Base-by-base conservation (phyloP, 2,113 vertebrate species). In the Myiozetetes cayanensis region DNA sequence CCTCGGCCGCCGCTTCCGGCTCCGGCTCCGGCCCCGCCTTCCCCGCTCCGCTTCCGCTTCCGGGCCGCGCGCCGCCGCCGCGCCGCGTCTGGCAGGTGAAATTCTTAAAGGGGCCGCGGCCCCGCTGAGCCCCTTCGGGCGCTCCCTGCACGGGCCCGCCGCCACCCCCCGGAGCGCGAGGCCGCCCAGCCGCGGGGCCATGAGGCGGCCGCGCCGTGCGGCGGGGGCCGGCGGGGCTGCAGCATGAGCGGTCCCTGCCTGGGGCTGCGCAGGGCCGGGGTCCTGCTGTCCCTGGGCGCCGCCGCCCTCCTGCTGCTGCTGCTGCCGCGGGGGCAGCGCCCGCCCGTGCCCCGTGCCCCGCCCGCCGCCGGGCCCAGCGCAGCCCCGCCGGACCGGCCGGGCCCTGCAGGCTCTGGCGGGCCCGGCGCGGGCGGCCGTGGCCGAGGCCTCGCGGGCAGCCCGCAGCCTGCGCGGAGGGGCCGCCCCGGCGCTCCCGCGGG, bases 1-100 rank as follows among this genome's bases (percentile, higher is more conserved):
- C 94, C 73, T 96, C 67, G n/a, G 56, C 86, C 93, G 83, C 89
- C 94, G 89, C 97, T 98, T 98, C 98, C 98, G 97, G 96, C 93
- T 87, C 98, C 98, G 97, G 96, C 93, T 87, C 78, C 87, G 95
- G 39, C 73, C 87, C 58, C 84, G 28, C 37, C 17, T 44, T 76
- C 63, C 89, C 91, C 65, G 82, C 91, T 92, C 95, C 93, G 80
- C 79, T 65, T 65, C 50, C 47, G 41, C 82, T 86, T 91, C 95
- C 91, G 95, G 92, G 85, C 31, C 82, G 73, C 41, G 53, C 61
- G 22, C 19, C 33, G 21, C 68, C 6, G 61, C 67, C 43, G 8
- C 52, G 9, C 67, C 37, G 56, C 43, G 43, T 23, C 44, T 62
- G 74, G 55, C 85, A 81, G 89, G 91, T 70, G 89, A 76, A 67